phyloP scores from a whole-genome alignment of 2,888 invertebrate genomes.

The Cryptophagus acutangulus region DNA sequence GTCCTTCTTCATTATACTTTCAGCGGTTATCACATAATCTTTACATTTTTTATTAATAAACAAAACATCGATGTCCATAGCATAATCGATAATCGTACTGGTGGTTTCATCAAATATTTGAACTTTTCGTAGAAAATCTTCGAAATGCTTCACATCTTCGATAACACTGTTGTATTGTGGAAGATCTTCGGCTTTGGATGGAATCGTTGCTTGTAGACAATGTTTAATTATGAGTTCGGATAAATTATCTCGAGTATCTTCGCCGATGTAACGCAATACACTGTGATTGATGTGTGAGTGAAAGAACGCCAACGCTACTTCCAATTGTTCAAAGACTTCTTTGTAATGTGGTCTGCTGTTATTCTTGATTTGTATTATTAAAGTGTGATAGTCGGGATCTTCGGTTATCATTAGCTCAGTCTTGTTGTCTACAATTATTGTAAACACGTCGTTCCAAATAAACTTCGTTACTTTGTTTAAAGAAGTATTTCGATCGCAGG shows the following conservation, averaged over 20 bases:
- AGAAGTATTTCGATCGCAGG: no score
- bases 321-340: slow-evolving; percentile 56
- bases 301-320: no score
- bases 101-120: slow-evolving; percentile 57
- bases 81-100: slow-evolving; percentile 61
- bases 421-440: slow-evolving; percentile 52
- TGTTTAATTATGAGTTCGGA: slow-evolving; percentile 63
- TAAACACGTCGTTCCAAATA: slow-evolving; percentile 55
- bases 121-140: slow-evolving; percentile 55
- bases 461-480: slow-evolving; percentile 56
- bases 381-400: slow-evolving; percentile 35
- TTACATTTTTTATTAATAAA: slow-evolving; percentile 74
- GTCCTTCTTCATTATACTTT: slow-evolving; percentile 72
- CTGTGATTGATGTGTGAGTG: no score
- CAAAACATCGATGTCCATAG: slow-evolving; percentile 66
- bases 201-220: slow-evolving; percentile 72
- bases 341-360: slow-evolving; percentile 49
- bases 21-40: slow-evolving; percentile 63
- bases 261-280: slow-evolving; percentile 48
- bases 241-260: slow-evolving; percentile 55
- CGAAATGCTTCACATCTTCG: slow-evolving; percentile 61
- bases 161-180: slow-evolving; percentile 61
- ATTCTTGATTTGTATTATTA: slow-evolving; percentile 32
- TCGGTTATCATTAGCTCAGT: slow-evolving; percentile 12
- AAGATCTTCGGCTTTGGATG: slow-evolving; percentile 67